Conservation (phyloP, 2,797 vertebrate species). For the Anabacerthia variegaticeps region DNA sequence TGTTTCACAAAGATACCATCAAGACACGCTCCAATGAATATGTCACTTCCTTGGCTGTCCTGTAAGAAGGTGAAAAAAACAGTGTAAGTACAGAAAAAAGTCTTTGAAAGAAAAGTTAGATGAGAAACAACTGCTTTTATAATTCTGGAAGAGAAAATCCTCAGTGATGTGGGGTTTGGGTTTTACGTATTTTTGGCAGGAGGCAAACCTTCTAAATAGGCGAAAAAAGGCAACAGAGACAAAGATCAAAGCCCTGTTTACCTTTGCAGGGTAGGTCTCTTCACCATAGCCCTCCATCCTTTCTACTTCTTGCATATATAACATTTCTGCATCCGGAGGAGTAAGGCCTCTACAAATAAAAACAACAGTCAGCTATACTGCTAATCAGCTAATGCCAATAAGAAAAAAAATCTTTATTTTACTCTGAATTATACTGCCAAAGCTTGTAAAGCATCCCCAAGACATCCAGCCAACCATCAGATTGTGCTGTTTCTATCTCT, state of each 20-base stretch:
- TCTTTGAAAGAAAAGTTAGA: background rate
- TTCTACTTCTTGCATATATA: conserved; percentile 98
- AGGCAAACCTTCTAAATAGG: background rate
- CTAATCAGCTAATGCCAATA: background rate
- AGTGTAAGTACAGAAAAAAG: background rate
- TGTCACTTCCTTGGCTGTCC: conserved; percentile 93
- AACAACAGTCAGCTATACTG: background rate
- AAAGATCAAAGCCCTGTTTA: conserved; percentile 48
- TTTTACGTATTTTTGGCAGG: background rate
- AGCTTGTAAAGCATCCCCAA: background rate
- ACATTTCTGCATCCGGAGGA: conserved; percentile 91
- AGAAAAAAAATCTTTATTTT: background rate
- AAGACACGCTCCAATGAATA: conserved; percentile 91
- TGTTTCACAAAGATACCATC: conserved; percentile 97
- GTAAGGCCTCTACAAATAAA: conserved; percentile 85
- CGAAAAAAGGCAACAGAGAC: background rate
- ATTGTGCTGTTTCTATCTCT: background rate
- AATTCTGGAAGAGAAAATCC: background rate
- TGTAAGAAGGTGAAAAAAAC: conserved; percentile 62
- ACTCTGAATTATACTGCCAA: background rate
- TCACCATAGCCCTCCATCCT: conserved; percentile 96
- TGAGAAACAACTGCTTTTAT: background rate
- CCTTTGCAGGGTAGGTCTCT: conserved; percentile 96
- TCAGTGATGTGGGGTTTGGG: accelerated
- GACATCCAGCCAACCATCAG: background rate